Evolutionary conservation across 2,113 vertebrate genomes (phyloP).

Genomic region (Spheniscus mendiculus): DNA sequence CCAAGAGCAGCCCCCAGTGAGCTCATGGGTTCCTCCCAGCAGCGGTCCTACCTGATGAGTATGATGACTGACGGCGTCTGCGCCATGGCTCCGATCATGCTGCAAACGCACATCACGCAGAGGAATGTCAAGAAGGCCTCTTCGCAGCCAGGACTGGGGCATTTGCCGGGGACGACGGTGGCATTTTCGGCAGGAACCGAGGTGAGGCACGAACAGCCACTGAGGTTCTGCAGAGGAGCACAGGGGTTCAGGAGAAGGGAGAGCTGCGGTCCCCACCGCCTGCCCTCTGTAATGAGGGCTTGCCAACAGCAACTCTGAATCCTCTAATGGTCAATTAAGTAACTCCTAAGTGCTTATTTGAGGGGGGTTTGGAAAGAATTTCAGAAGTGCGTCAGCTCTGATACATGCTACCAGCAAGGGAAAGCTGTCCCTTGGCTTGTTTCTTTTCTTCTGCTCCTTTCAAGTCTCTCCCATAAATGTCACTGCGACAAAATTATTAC

Average conservation of each 20-base stretch:
- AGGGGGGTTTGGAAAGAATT: neutral
- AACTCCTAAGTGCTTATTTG: conserved; percentile 3
- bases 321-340: conserved; percentile 35
- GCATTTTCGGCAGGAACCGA: conserved; percentile 73
- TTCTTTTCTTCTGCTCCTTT: conserved; percentile 35
- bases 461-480: conserved; percentile 39
- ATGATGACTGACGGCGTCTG: conserved; percentile 98
- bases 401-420: neutral
- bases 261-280: neutral
- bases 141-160: conserved; percentile 90
- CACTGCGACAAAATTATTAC: neutral
- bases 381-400: neutral
- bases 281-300: neutral
- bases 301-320: neutral
- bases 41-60: conserved; percentile 85
- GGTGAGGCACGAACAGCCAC: conserved; percentile 86
- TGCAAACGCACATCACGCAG: conserved; percentile 95
- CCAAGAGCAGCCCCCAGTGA: neutral
- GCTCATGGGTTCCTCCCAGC: fast-evolving
- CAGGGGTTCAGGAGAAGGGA: neutral
- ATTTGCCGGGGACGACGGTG: conserved; percentile 88
- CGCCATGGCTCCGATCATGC: conserved; percentile 97
- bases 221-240: conserved; percentile 85
- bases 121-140: conserved; percentile 96
- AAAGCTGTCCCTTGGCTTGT: conserved; percentile 5